Conservation (phyloP, 2,113 vertebrate species). For the Lathamus discolor region DNA sequence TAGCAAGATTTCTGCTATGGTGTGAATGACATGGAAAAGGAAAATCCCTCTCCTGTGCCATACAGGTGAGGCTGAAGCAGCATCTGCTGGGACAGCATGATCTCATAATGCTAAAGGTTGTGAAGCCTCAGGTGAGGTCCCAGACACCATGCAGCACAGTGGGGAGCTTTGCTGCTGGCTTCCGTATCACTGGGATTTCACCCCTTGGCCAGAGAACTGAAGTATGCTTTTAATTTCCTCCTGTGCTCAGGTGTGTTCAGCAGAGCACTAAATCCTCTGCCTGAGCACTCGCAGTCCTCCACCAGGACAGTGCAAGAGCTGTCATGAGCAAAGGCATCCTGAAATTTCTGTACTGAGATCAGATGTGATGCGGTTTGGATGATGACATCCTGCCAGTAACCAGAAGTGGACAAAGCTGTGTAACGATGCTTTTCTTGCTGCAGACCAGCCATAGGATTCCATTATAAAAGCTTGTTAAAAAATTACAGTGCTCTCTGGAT, state of each 20-base stretch:
- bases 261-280: neutral
- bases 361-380: neutral
- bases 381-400: neutral
- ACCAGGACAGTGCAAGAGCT: neutral
- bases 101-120: neutral
- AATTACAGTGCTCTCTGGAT: neutral
- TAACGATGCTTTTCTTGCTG: neutral
- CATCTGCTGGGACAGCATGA: rapidly evolving
- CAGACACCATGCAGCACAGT: neutral
- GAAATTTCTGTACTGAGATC: neutral
- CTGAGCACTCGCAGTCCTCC: neutral
- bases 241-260: neutral
- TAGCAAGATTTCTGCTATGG: neutral
- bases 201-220: neutral
- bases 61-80: neutral
- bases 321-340: neutral
- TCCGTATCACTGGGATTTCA: rapidly evolving
- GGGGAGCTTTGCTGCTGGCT: neutral
- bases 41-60: neutral
- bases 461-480: neutral
- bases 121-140: neutral
- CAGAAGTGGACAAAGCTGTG: neutral
- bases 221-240: neutral
- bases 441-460: neutral
- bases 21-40: neutral